phyloP scores from a whole-genome alignment of 2,113 vertebrate genomes.

The Malurus elegans region DNA sequence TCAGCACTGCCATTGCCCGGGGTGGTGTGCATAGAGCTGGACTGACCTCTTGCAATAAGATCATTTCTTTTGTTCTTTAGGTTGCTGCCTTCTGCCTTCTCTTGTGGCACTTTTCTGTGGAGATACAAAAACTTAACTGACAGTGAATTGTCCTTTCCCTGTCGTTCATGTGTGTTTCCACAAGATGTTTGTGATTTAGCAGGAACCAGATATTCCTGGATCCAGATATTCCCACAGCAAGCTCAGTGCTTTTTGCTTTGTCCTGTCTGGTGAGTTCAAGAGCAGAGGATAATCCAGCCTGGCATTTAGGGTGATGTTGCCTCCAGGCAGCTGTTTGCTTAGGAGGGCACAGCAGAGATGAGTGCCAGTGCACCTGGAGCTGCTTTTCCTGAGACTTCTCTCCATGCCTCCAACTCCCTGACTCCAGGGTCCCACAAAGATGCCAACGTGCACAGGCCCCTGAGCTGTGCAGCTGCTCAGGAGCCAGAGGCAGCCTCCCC shows the following conservation, averaged over 20 bases:
- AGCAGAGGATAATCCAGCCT: background rate
- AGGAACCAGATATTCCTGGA: background rate
- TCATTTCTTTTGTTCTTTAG: background rate
- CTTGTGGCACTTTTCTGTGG: background rate
- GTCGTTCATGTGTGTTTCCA: background rate
- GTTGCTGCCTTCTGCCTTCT: background rate
- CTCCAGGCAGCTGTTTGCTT: background rate
- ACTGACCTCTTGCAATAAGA: background rate
- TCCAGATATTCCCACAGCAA: background rate
- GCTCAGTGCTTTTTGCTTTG: background rate
- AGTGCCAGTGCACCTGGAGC: background rate
- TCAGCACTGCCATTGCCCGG: background rate
- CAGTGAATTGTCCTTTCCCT: background rate
- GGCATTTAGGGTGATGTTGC: background rate
- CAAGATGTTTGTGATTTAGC: background rate
- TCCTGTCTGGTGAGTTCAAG: background rate
- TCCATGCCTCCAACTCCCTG: background rate
- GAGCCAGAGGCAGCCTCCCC: background rate
- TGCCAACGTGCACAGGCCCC: background rate
- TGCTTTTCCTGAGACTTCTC: background rate
- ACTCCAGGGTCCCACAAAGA: background rate
- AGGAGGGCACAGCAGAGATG: background rate
- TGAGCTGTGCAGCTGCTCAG: background rate
- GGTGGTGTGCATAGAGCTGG: background rate
- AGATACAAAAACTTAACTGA: background rate